These are phyloP conservation scores for Xerus inauris DNA, from an alignment of 2,113 vertebrate species.

Conservation along the genomic window DNA sequence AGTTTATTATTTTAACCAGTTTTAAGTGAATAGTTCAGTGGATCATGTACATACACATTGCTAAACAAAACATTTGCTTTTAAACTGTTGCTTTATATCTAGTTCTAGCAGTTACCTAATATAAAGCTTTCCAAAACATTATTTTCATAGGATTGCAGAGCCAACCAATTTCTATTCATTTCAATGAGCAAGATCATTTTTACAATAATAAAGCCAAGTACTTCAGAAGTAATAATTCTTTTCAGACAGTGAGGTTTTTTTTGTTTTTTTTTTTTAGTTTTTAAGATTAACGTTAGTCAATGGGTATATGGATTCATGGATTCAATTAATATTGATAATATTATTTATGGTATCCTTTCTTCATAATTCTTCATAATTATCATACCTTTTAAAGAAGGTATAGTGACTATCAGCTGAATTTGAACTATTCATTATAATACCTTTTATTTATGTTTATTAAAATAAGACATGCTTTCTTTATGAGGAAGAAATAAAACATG, in stretches of 20 bases:
- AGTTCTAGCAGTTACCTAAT: not conserved
- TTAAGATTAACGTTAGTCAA: slow-evolving; percentile 27
- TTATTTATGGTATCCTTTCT: not conserved
- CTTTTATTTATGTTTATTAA: not conserved
- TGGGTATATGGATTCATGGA: slow-evolving; percentile 1
- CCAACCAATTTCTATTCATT: not conserved
- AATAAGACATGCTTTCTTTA: not conserved
- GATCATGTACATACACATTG: not conserved
- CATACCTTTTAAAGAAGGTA: not conserved
- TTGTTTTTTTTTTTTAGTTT: slow-evolving; percentile 34
- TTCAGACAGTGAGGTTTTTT: not conserved
- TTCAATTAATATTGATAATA: slow-evolving; percentile 5
- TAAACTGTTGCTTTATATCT: not conserved
- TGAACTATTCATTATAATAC: not conserved
- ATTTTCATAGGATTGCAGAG: not conserved
- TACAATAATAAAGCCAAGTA: not conserved
- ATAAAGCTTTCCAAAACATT: not conserved
- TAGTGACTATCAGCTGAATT: not conserved
- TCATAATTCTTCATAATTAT: slow-evolving; percentile 26
- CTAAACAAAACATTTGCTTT: not conserved
- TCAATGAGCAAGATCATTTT: slow-evolving; percentile 6
- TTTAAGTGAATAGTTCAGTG: not conserved
- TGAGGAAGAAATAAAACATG: not conserved
- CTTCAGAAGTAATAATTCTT: not conserved
- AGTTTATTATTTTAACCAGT: not conserved